These are phyloP conservation scores for Nebria salina DNA, from an alignment of 2,888 invertebrate genomes.

Conservation along the genomic window DNA sequence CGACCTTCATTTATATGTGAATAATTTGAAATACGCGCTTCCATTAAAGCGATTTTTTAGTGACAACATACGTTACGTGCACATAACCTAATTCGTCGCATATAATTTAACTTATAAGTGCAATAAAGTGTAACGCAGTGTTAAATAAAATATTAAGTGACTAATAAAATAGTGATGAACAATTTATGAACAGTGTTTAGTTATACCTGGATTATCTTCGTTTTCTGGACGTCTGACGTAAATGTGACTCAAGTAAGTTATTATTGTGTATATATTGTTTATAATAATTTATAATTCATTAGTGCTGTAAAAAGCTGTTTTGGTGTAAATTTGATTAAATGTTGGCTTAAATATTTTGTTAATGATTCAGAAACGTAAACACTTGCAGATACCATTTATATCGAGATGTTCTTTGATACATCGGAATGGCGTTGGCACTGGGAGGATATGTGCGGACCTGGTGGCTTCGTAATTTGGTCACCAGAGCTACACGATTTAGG, in stretches of 20 bases:
- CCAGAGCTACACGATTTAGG: slow-evolving; percentile 78
- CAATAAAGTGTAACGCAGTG: slow-evolving; percentile 7
- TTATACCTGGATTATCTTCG: slow-evolving; percentile 17
- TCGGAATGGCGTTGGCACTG: slow-evolving; percentile 72
- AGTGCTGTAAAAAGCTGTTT: not conserved
- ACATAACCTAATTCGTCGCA: slow-evolving; percentile 32
- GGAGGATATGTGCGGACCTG: slow-evolving; percentile 80
- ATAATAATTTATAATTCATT: not conserved
- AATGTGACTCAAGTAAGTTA: not conserved
- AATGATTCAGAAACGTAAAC: not conserved
- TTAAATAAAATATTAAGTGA: slow-evolving; percentile 20
- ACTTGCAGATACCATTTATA: slow-evolving; percentile 24
- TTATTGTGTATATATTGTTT: not conserved
- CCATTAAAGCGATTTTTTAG: not conserved
- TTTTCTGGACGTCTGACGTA: not conserved
- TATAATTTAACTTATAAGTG: not conserved
- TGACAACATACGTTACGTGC: not conserved
- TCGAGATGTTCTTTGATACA: slow-evolving; percentile 35
- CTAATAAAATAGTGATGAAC: slow-evolving; percentile 10
- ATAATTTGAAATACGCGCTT: slow-evolving; percentile 17
- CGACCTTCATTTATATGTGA: not conserved
- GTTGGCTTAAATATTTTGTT: slow-evolving; percentile 14
- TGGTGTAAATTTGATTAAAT: not conserved
- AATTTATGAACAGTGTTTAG: slow-evolving; percentile 14
- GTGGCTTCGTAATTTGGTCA: slow-evolving; percentile 77